phyloP scores from a whole-genome alignment of 2,888 invertebrate genomes.

The Sphinx pinastri region DNA sequence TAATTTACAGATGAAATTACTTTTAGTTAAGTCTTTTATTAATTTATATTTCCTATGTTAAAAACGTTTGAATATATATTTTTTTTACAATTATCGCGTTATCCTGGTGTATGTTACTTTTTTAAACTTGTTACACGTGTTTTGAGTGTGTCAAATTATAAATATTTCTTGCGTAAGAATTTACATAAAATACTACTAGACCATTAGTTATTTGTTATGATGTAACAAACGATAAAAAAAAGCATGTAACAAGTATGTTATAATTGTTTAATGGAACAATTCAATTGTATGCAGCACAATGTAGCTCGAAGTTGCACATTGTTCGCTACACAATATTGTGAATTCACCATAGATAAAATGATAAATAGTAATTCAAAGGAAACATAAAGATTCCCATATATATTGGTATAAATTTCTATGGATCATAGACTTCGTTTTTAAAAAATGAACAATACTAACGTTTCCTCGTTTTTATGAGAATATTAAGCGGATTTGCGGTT shows the following conservation, averaged over 20 bases:
- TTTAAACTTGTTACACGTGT: too few relatives aligned
- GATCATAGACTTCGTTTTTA: background rate
- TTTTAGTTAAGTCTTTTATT: background rate
- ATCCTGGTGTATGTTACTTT: too few relatives aligned
- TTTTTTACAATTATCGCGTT: too few relatives aligned
- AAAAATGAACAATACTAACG: background rate
- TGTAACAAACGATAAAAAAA: background rate
- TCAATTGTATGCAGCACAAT: constrained; percentile 8
- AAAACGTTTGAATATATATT: too few relatives aligned
- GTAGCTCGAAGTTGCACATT: constrained; percentile 1
- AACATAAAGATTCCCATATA: constrained; percentile 2
- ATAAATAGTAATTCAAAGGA: background rate
- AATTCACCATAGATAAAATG: background rate
- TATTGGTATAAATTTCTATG: background rate
- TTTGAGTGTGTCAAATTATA: too few relatives aligned
- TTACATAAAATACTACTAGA: background rate
- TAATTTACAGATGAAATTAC: background rate
- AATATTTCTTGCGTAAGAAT: background rate
- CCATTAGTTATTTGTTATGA: background rate
- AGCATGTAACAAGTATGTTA: constrained; percentile 5
- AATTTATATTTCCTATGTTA: background rate
- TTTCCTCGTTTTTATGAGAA: background rate
- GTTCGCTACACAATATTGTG: constrained; percentile 1
- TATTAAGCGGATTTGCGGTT: background rate
- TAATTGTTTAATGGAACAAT: constrained; percentile 15